Percentiles rank a stretch among this genome's conserved stretches.
Evolutionary conservation across 1,140 invertebrate genomes (phyloP).

Genomic region (Brachionus manjavacas): DNA sequence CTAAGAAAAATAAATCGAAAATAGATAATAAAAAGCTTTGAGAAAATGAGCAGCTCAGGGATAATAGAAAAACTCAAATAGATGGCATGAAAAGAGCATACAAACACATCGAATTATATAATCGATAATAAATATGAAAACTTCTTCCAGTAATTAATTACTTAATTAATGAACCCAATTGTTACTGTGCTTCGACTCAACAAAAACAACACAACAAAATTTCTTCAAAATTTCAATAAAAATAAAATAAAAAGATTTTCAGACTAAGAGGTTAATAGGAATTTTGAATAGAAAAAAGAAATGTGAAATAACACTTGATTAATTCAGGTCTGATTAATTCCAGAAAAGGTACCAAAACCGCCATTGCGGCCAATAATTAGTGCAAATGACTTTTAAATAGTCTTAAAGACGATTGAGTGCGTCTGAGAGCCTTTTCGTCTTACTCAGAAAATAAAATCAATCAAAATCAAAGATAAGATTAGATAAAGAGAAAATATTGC

Average conservation of each 20-base stretch:
- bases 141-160: conserved; percentile 23
- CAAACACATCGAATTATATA: conserved; percentile 24
- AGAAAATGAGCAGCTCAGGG: not conserved
- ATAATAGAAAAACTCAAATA: not conserved
- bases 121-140: not conserved
- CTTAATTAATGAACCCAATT: conserved; percentile 18
- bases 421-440: not conserved
- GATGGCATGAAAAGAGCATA: not conserved
- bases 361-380: not conserved
- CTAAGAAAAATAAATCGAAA: conserved; percentile 5
- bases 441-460: not conserved
- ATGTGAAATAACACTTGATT: not conserved
- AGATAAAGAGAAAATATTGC: not conserved
- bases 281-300: too few relatives aligned
- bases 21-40: not conserved
- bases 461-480: conserved; percentile 34
- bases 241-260: too few relatives aligned
- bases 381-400: not conserved
- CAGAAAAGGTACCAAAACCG: not conserved
- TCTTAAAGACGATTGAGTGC: not conserved
- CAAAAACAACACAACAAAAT: not conserved
- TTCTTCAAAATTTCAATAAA: not conserved
- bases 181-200: not conserved
- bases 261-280: too few relatives aligned
- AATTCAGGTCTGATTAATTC: not conserved